Percentiles rank a stretch among this genome's conserved stretches.
These are phyloP conservation scores for Spilogale gracilis DNA, from an alignment of 2,113 vertebrate species.

Conservation along the genomic window DNA sequence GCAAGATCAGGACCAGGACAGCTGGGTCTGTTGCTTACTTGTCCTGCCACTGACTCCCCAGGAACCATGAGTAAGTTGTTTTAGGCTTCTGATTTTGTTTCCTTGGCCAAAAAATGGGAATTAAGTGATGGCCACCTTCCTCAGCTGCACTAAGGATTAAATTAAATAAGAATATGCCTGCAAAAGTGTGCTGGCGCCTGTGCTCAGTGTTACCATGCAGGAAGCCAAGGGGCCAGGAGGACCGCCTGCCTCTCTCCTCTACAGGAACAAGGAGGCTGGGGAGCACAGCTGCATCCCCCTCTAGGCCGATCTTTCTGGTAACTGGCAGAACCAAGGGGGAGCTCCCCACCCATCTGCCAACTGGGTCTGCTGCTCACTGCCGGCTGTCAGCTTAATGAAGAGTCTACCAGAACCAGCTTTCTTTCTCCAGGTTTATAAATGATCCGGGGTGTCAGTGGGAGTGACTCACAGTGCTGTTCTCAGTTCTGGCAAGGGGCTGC, in stretches of 20 bases:
- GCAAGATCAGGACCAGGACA: neutral
- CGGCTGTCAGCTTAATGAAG: neutral
- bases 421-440: constrained; percentile 41
- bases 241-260: neutral
- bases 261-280: neutral
- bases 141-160: neutral
- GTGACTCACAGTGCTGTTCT: constrained; percentile 16
- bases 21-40: neutral
- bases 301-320: neutral
- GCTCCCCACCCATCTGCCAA: neutral
- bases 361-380: neutral
- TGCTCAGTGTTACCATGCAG: neutral
- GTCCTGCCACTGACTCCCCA: neutral
- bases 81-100: neutral
- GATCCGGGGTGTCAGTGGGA: neutral
- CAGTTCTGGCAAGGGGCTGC: neutral
- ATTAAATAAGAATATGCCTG: neutral
- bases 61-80: rapidly evolving
- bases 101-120: neutral
- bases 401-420: neutral
- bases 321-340: neutral
- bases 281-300: neutral
- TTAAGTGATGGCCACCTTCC: neutral
- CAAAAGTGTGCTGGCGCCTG: rapidly evolving
- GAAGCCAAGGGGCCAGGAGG: neutral